Conservation (phyloP, 2,113 vertebrate genomes). For the Numenius arquata region DNA sequence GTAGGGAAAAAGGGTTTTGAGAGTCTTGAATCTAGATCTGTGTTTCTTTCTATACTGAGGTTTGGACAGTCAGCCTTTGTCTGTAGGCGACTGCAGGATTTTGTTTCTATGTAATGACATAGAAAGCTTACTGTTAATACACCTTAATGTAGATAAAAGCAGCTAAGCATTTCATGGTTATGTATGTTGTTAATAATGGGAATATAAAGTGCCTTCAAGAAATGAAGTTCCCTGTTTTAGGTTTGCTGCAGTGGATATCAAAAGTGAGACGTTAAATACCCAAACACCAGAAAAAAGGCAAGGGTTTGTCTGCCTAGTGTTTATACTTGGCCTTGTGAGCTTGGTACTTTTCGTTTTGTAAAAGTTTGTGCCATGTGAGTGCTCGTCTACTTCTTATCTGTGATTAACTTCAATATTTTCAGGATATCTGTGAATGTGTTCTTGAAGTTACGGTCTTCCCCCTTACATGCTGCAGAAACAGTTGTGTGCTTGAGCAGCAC, state of each 20-base stretch:
- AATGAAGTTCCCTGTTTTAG: not conserved
- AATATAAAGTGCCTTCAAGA: not conserved
- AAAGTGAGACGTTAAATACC: not conserved
- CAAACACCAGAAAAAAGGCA: not conserved
- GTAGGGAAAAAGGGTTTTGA: not conserved
- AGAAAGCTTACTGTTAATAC: not conserved
- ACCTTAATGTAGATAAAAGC: not conserved
- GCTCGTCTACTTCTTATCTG: not conserved
- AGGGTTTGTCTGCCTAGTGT: not conserved
- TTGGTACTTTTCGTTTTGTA: not conserved
- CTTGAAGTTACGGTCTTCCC: not conserved
- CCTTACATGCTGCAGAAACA: not conserved
- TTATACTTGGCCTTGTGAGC: not conserved
- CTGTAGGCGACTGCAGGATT: not conserved
- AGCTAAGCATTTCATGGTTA: not conserved
- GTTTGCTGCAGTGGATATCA: accelerated
- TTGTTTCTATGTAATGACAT: not conserved
- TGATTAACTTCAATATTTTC: not conserved
- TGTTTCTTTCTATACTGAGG: accelerated
- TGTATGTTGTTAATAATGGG: not conserved
- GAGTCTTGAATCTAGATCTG: not conserved
- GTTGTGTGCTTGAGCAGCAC: not conserved
- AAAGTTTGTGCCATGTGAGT: not conserved
- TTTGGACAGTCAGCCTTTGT: not conserved
- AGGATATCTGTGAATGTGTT: not conserved